A percentile compares a stretch with the other conserved stretches of the same genome.
Conservation (phyloP, 1,140 invertebrate genomes). For the Ctenoplectra terminalis region DNA sequence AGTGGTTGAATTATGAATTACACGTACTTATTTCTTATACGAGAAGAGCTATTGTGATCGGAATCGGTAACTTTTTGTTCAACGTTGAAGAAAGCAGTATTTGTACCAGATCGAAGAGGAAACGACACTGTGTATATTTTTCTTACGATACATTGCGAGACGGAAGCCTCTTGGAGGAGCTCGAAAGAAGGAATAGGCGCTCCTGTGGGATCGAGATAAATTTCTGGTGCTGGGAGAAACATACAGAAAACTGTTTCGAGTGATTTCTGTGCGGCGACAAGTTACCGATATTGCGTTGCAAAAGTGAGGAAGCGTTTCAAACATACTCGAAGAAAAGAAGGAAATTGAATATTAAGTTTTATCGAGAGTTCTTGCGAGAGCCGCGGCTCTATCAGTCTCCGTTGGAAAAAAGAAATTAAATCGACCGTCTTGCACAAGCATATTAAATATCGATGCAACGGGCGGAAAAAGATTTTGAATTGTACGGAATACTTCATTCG, state of each 20-base stretch:
- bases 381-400: not conserved
- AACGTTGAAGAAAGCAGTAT: not conserved
- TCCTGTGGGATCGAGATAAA: constrained; percentile 27
- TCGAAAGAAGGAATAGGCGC: not conserved
- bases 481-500: not conserved
- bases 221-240: constrained; percentile 2
- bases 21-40: no score
- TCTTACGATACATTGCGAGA: not conserved
- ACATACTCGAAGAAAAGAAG: not conserved
- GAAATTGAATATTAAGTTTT: constrained; percentile 36
- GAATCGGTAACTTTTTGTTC: not conserved
- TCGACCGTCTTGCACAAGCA: no score
- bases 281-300: constrained; percentile 22
- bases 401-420: not conserved
- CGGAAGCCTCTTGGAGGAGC: not conserved
- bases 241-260: constrained; percentile 12
- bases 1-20: no score
- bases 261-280: constrained; percentile 30
- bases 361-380: not conserved
- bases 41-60: no score
- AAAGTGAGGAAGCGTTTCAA: constrained; percentile 7
- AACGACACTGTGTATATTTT: not conserved
- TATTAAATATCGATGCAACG: not conserved
- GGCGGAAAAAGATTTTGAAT: no score
- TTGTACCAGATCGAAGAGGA: not conserved